phyloP scores from a whole-genome alignment of 2,797 vertebrate genomes.

The Schizopygopsis malacanthus region DNA sequence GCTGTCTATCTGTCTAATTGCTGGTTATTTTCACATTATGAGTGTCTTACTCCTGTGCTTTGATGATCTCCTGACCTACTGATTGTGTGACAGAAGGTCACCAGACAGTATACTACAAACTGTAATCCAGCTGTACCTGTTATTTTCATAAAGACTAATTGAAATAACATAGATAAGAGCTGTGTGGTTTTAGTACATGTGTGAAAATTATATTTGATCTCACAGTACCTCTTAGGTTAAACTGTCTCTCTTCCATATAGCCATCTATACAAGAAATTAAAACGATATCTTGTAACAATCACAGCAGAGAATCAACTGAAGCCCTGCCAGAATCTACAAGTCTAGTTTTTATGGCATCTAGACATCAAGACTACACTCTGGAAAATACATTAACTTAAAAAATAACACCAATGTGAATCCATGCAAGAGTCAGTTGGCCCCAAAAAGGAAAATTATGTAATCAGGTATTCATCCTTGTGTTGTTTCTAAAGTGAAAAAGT shows the following conservation, averaged over 20 bases:
- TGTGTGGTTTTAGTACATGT: conserved; percentile 75
- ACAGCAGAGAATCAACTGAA: conserved; percentile 72
- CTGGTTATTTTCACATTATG: conserved; percentile 31
- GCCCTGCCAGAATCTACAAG: conserved; percentile 73
- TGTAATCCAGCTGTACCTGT: conserved; percentile 58
- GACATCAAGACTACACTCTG: conserved; percentile 60
- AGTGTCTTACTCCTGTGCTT: neutral
- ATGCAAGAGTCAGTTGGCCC: neutral
- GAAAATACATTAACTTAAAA: conserved; percentile 77
- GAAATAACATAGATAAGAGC: conserved; percentile 82
- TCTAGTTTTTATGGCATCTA: neutral
- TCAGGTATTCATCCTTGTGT: neutral
- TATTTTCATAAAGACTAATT: conserved; percentile 59
- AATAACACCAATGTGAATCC: conserved; percentile 46
- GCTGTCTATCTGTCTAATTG: neutral
- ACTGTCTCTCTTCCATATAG: conserved; percentile 63
- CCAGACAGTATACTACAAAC: conserved; percentile 64
- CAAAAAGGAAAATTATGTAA: neutral
- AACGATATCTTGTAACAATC: conserved; percentile 80
- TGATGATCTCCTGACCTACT: conserved; percentile 19
- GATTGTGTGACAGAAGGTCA: conserved; percentile 11
- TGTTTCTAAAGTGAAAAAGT: neutral
- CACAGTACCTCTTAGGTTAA: neutral
- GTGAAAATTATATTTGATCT: conserved; percentile 67
- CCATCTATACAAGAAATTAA: conserved; percentile 74